Base-by-base conservation (phyloP, 2,888 invertebrate genomes). In the Sisyra nigra region DNA sequence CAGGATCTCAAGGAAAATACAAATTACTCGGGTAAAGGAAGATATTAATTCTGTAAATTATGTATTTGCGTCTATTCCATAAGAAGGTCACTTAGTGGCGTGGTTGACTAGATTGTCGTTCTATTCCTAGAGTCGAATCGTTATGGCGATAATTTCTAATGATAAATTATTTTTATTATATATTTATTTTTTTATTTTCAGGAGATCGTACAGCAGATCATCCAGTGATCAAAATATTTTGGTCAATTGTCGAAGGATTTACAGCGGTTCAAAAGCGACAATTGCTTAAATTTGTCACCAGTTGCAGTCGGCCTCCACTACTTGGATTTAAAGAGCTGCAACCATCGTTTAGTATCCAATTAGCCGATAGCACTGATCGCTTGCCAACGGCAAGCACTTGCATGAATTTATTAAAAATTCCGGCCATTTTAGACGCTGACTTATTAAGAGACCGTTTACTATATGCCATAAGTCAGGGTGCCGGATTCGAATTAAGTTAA, bases 331-430 rank as follows among this genome's bases (percentile, higher is more conserved):
- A 91, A 86, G 94, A 96, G 59, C 66, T 97, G 48, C 86, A 89
- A 63, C 97, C 98, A 9, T 83, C 91, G 2, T 94, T 98, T 65
- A 92, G 92, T 58, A 92, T 98, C 55, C 94, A 96, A 57, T 84
- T 86, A 47, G 89, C 88, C 44, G 94, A 92, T 9, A 76, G 76
- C 39, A 80, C 86, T 51, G 88, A 92, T 59, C 77, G 94, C 10
- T 74, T 98, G 55, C 97, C 97, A 0, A 92, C 96, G 9, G 89
- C 97, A 7, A 92, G 92, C 61, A 98, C 98, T 3, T 98, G 97
- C 60, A 89, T 98, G 81, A 97, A 98, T 70, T 72, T 98, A 48
- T 69, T 98, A 47, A 97, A 97, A 66, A 71, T 98, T 52, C 97
- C 97, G 0, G 84, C 92, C 56, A 91, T 92, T 59, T 71, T 72